Evolutionary conservation across 2,797 vertebrate genomes (phyloP).

Genomic region (Halcyon badia): DNA sequence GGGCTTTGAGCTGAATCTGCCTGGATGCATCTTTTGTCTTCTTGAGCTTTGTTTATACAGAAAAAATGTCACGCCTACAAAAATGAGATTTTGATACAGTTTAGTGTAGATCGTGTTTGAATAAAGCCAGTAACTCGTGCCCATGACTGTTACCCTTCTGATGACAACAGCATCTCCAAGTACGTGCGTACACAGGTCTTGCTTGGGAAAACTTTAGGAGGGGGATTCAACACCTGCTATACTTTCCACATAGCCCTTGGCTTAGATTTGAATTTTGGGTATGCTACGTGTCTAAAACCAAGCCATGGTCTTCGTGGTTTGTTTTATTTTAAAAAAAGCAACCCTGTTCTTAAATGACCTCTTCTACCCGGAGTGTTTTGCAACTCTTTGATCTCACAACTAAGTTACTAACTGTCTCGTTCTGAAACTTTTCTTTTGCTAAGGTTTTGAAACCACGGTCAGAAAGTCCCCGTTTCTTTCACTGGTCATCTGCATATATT

Average conservation of each 20-base stretch:
- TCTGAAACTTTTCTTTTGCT: neutral
- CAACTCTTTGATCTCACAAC: neutral
- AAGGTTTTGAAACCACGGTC: neutral
- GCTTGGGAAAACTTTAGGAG: neutral
- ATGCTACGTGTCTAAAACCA: neutral
- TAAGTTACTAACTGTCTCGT: neutral
- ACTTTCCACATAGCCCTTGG: neutral
- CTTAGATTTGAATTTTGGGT: neutral
- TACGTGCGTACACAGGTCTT: neutral
- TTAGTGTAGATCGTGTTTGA: neutral
- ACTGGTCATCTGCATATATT: neutral
- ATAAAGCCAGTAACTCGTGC: neutral
- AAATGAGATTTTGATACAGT: neutral
- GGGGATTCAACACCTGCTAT: neutral
- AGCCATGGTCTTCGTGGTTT: no score
- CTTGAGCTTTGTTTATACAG: neutral
- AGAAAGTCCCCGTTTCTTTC: neutral
- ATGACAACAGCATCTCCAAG: neutral
- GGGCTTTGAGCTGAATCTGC: neutral
- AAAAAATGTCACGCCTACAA: neutral
- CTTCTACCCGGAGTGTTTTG: neutral
- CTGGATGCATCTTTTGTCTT: neutral
- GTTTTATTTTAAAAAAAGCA: neutral
- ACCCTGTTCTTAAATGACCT: neutral
- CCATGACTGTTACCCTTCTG: accelerated